Conservation (phyloP, 1,140 invertebrate species). For the Penaeus vannamei region DNA sequence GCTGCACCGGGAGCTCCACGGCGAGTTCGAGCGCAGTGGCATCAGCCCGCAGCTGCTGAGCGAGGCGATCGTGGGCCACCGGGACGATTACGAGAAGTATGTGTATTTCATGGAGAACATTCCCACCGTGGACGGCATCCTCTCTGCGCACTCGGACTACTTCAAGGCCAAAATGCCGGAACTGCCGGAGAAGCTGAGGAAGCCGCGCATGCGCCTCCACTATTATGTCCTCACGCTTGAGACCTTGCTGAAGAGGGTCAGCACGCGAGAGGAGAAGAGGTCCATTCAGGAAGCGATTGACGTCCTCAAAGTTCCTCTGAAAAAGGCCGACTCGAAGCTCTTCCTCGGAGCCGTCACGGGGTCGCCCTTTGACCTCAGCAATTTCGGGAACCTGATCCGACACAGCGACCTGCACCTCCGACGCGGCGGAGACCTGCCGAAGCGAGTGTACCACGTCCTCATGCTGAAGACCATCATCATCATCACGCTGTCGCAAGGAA, state of each 20-base stretch:
- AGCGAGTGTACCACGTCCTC: conserved; percentile 49
- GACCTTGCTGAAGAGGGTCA: conserved; percentile 55
- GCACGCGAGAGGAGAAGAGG: conserved; percentile 14
- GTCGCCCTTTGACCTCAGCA: conserved; percentile 57
- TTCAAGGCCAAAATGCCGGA: conserved; percentile 52
- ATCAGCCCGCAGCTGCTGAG: conserved; percentile 45
- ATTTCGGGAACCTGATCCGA: conserved; percentile 52
- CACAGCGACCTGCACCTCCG: conserved; percentile 48
- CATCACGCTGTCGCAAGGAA: conserved; percentile 40
- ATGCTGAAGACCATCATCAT: conserved; percentile 53
- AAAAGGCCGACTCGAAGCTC: conserved; percentile 62
- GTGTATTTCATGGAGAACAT: conserved; percentile 67
- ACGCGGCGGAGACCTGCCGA: conserved; percentile 47
- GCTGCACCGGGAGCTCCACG: conserved; percentile 52
- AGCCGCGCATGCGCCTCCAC: conserved; percentile 61
- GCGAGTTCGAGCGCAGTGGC: conserved; percentile 35
- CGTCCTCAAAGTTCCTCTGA: conserved; percentile 59
- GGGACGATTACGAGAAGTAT: conserved; percentile 58
- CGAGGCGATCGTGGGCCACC: conserved; percentile 53
- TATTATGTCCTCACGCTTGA: conserved; percentile 65
- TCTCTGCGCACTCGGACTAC: conserved; percentile 42
- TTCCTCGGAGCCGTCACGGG: conserved; percentile 58
- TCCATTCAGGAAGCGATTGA: conserved; percentile 50
- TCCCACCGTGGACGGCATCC: conserved; percentile 54
- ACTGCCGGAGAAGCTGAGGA: conserved; percentile 59